Conservation (phyloP, 2,113 vertebrate genomes). For the Melanotaenia duboulayi region DNA sequence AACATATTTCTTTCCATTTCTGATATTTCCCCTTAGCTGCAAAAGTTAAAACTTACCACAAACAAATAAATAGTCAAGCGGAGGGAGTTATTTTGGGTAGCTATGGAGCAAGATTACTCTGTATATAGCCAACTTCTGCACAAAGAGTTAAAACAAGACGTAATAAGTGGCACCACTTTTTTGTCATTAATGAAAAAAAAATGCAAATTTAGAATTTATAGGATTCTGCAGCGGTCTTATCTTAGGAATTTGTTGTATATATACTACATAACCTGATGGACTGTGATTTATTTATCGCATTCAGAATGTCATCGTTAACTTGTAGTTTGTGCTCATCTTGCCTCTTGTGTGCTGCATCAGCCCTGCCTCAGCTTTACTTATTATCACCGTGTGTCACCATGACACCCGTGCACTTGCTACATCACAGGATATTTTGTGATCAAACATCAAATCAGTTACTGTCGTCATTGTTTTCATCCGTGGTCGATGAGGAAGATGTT, state of each 20-base stretch:
- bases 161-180: no score
- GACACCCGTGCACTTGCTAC: not conserved
- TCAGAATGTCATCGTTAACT: no score
- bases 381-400: not conserved
- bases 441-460: not conserved
- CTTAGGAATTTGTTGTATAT: no score
- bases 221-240: no score
- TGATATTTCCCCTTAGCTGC: not conserved
- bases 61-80: not conserved
- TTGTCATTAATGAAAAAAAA: no score
- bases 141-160: no score
- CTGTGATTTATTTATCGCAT: no score
- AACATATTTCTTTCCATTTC: not conserved
- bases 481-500: not conserved
- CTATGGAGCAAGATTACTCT: not conserved
- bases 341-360: not conserved
- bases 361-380: slow-evolving; percentile 17
- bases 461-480: not conserved
- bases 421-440: not conserved
- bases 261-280: no score
- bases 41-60: not conserved
- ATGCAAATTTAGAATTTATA: no score
- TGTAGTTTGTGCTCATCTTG: no score
- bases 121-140: no score
- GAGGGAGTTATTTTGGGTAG: not conserved